These are phyloP conservation scores for Cepphus grylle DNA, from an alignment of 2,113 vertebrate genomes.

Conservation along the genomic window DNA sequence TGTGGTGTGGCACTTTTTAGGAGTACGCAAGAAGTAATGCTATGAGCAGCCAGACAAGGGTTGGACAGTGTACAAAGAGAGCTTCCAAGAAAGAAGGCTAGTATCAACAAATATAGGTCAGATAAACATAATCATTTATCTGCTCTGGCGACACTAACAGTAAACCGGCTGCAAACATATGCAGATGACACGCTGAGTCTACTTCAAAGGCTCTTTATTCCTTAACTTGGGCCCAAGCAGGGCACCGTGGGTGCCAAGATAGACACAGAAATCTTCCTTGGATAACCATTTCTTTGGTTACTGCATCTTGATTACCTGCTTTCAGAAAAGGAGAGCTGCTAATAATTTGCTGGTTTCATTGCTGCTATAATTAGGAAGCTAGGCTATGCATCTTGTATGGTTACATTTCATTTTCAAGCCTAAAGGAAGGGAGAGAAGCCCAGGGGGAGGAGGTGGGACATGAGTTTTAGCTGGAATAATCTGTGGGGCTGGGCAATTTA, in stretches of 20 bases:
- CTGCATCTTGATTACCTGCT: not conserved
- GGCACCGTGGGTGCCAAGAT: not conserved
- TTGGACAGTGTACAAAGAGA: not conserved
- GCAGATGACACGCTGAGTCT: constrained; percentile 40
- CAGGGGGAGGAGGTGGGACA: too few relatives aligned
- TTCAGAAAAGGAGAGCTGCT: not conserved
- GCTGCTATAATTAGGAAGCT: not conserved
- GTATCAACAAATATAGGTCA: not conserved
- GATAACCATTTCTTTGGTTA: not conserved
- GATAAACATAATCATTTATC: constrained; percentile 17
- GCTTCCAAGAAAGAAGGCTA: not conserved
- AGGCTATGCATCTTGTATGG: not conserved
- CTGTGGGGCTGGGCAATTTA: not conserved
- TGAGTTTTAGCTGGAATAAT: not conserved
- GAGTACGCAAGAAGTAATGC: not conserved
- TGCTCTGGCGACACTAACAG: not conserved
- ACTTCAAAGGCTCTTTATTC: constrained; percentile 66
- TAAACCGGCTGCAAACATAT: constrained; percentile 52
- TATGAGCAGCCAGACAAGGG: not conserved
- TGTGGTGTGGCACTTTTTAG: not conserved
- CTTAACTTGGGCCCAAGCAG: constrained; percentile 34
- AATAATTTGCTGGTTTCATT: not conserved
- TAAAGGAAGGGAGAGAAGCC: not conserved
- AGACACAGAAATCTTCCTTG: not conserved
- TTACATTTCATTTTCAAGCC: not conserved